phyloP scores from a whole-genome alignment of 1,140 invertebrate species.

The Portunus trituberculatus region DNA sequence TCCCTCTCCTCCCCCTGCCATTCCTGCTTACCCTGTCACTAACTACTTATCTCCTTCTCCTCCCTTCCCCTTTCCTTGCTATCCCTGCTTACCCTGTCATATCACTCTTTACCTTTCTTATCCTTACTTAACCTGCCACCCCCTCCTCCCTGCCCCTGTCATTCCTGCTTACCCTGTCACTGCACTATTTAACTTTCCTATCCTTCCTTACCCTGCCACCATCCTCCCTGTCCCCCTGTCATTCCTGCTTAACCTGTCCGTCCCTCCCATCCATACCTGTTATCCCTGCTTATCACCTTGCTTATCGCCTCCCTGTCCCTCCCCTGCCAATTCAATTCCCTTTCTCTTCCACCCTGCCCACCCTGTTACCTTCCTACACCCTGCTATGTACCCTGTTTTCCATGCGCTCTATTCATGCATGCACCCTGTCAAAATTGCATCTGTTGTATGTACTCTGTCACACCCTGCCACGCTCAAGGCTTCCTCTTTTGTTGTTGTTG shows the following conservation, averaged over 20 bases:
- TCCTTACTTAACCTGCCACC: too few species aligned
- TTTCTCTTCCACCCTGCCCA: not conserved
- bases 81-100: not conserved
- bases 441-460: too few species aligned
- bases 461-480: too few species aligned
- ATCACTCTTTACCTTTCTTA: not conserved
- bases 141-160: not conserved
- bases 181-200: not conserved
- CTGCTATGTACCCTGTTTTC: too few species aligned
- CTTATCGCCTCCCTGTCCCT: not conserved
- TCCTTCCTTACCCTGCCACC: not conserved
- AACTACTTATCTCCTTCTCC: too few species aligned
- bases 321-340: not conserved
- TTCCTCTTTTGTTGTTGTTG: too few species aligned
- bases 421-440: too few species aligned
- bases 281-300: not conserved
- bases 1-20: not conserved
- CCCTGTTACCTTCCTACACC: not conserved
- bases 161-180: not conserved
- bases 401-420: too few species aligned
- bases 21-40: too few species aligned
- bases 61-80: too few species aligned
- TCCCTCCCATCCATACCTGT: not conserved
- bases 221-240: not conserved
- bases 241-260: not conserved